Percentiles rank a stretch among this genome's conserved stretches.
Conservation (phyloP, 2,888 invertebrate genomes). For the Drosophila mettleri region DNA sequence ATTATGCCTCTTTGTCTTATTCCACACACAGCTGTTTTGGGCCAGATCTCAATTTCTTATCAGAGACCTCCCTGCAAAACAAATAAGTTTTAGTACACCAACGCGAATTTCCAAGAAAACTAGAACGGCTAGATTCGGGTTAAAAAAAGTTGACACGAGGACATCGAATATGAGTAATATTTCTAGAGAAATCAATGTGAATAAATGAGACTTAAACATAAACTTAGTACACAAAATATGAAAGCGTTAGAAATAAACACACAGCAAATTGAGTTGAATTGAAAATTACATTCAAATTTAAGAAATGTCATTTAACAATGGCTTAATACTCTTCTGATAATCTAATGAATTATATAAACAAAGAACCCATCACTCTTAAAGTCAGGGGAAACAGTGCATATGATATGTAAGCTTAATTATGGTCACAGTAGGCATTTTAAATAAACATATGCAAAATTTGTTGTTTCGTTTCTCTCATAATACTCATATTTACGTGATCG, state of each 20-base stretch:
- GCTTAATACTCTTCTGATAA: too few relatives aligned
- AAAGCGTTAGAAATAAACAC: neutral
- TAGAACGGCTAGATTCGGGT: neutral
- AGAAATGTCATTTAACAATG: too few relatives aligned
- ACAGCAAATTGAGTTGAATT: neutral
- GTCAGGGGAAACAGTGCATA: neutral
- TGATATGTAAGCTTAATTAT: neutral
- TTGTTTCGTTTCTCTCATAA: conserved; percentile 29
- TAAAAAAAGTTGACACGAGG: conserved; percentile 9
- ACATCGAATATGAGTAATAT: neutral
- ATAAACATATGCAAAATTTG: conserved; percentile 12
- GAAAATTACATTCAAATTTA: too few relatives aligned
- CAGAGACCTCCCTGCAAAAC: conserved; percentile 29
- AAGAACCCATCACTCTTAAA: neutral
- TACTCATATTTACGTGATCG: conserved; percentile 54
- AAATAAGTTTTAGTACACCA: conserved; percentile 29
- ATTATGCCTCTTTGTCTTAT: conserved; percentile 39
- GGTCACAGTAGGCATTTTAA: conserved; percentile 8
- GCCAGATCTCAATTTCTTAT: conserved; percentile 47
- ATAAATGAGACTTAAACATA: neutral
- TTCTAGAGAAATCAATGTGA: neutral
- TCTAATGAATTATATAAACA: neutral
- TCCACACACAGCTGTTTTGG: conserved; percentile 56
- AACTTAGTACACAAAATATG: neutral
- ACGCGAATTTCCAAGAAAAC: conserved; percentile 13